Base-by-base conservation (phyloP, 2,888 invertebrate species). In the Hyposoter didymator region DNA sequence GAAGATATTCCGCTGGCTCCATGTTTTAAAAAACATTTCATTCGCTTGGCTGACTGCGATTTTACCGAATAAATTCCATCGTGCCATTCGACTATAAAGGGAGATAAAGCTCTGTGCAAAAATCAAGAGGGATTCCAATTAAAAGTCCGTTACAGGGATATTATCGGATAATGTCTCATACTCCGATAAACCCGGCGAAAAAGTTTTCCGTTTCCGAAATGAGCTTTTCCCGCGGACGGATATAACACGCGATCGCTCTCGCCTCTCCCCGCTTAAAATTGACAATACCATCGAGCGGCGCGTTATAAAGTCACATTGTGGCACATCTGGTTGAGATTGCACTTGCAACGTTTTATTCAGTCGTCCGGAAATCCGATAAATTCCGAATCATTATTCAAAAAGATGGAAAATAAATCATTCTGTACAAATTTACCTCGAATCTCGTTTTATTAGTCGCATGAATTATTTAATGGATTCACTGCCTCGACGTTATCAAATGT, bases 351-450 rank as follows among this genome's bases (percentile, higher is more conserved):
- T 59, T 59, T 59, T 67, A 28, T 74, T 78, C 78, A 69, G 17
- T 78, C 83, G 78, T 83, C 73, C 78, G 78, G 74, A 55, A 78
- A 55, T 74, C 78, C 47, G 78, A 83, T 83, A 83, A 83, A 83
- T 62, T 59, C n/a, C 59, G 35, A 67, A 59, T 32, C 72, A 67
- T 55, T 47, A 78, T 59, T 43, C 59, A 45, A 49, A 78, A 45
- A 66, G 35, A 78, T 66, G 83, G 73, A 59, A 59, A 73, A 83
- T 73, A 19, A 35, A 83, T 59, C 59, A 59, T 59, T 1, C 59
- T 28, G 66, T 73, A 59, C 49, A 59, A 74, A 35, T 52, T 72
- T 14, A 66, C 64, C 52, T 74, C 28, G 35, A 45, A 67, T 22
- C 45, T 67, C 39, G 43, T 78, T 32, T 19, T 19, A 12, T 52